Percentiles rank a stretch among this genome's conserved stretches.
Conservation (phyloP, 2,113 vertebrate genomes). For the Zeus faber region DNA sequence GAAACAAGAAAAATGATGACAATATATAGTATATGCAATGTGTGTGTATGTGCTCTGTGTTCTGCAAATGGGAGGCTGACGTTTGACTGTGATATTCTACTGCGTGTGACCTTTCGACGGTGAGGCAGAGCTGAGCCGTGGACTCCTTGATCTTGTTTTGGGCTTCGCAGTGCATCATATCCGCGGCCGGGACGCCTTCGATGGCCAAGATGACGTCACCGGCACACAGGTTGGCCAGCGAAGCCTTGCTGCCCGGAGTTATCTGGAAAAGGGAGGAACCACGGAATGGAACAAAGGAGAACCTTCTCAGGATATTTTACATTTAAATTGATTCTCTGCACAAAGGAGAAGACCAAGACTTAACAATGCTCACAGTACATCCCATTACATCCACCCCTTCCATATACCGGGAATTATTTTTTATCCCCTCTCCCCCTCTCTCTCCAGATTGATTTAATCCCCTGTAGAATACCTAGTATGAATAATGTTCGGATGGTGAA, state of each 20-base stretch:
- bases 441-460: not conserved
- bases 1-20: too few relatives aligned
- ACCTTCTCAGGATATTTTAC: too few relatives aligned
- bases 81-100: not conserved
- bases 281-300: not conserved
- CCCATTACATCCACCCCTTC: not conserved
- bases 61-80: not conserved
- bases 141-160: constrained; percentile 94
- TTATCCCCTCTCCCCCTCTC: constrained; percentile 3
- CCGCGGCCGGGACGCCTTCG: constrained; percentile 81
- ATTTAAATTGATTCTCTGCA: not conserved
- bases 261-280: constrained; percentile 70
- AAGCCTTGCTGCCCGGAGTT: constrained; percentile 92
- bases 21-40: not conserved
- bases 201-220: constrained; percentile 93
- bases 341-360: too few relatives aligned
- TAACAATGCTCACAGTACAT: constrained; percentile 1
- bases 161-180: constrained; percentile 93
- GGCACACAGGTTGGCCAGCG: constrained; percentile 83
- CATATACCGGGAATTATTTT: not conserved
- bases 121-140: constrained; percentile 80
- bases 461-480: not conserved
- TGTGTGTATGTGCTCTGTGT: not conserved
- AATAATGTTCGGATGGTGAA: not conserved
- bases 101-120: constrained; percentile 84